These are phyloP conservation scores for Alces alces DNA, from an alignment of 2,113 vertebrate species.

Conservation along the genomic window DNA sequence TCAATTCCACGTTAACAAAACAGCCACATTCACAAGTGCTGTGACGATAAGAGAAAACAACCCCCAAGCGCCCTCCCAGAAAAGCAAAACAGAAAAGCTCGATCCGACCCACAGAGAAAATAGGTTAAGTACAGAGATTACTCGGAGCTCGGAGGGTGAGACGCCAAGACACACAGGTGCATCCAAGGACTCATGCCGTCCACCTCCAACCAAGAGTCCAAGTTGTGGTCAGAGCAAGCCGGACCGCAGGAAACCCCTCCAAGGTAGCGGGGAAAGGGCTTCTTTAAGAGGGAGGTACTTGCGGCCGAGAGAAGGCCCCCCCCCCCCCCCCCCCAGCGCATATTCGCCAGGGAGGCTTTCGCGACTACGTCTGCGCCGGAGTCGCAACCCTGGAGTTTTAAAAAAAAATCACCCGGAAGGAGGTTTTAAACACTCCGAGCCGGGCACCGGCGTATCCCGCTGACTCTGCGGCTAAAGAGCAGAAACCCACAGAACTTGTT, in stretches of 20 bases:
- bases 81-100: not conserved
- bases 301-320: not conserved
- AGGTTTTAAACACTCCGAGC: not conserved
- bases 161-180: not conserved
- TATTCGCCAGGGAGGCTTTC: not conserved
- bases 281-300: not conserved
- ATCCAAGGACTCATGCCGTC: rapidly evolving
- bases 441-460: not conserved
- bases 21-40: not conserved
- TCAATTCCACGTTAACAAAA: not conserved
- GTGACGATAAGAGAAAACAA: not conserved
- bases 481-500: constrained; percentile 53
- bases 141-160: not conserved
- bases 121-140: rapidly evolving
- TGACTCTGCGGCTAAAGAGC: not conserved
- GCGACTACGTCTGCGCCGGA: not conserved
- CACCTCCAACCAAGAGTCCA: not conserved
- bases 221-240: rapidly evolving
- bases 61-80: not conserved
- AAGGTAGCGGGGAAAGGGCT: not conserved
- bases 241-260: not conserved
- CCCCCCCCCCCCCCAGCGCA: not conserved
- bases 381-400: not conserved
- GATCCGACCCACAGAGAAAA: not conserved
- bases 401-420: not conserved